These are phyloP conservation scores for Meloidogyne floridensis DNA, from an alignment of 1,140 invertebrate species.

Conservation along the genomic window DNA sequence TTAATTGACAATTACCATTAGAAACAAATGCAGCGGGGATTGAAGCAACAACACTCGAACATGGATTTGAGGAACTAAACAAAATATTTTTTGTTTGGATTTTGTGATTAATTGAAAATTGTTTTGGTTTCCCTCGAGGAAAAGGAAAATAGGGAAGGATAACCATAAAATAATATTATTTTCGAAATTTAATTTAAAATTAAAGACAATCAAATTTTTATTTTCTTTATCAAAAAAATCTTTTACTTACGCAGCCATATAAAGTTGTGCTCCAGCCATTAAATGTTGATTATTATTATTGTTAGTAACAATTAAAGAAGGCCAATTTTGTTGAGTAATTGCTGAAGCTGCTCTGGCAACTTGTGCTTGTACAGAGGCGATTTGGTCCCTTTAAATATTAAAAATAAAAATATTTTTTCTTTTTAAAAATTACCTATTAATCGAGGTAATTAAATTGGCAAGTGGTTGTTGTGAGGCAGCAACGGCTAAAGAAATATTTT, in stretches of 20 bases:
- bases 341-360: slow-evolving; percentile 4
- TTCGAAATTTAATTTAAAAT: not conserved
- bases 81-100: not conserved
- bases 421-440: slow-evolving; percentile 2
- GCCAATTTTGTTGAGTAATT: not conserved
- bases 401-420: not conserved
- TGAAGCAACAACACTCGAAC: not conserved
- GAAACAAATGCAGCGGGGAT: not conserved
- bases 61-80: slow-evolving; percentile 2
- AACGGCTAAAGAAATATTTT: not conserved
- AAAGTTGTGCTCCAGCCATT: slow-evolving; percentile 5
- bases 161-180: no score
- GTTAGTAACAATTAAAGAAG: slow-evolving; percentile 1
- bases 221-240: not conserved
- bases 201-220: not conserved
- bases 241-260: not conserved
- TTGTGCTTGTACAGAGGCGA: not conserved
- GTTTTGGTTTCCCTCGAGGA: no score
- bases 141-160: no score
- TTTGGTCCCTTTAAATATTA: not conserved
- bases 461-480: slow-evolving; percentile 12
- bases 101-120: no score
- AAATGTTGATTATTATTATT: slow-evolving; percentile 7
- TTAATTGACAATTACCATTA: not conserved
- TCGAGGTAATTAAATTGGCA: slow-evolving; percentile 10